A percentile compares a stretch with the other conserved stretches of the same genome.
phyloP scores from a whole-genome alignment of 2,113 vertebrate genomes.

The Oncorhynchus mykiss region DNA sequence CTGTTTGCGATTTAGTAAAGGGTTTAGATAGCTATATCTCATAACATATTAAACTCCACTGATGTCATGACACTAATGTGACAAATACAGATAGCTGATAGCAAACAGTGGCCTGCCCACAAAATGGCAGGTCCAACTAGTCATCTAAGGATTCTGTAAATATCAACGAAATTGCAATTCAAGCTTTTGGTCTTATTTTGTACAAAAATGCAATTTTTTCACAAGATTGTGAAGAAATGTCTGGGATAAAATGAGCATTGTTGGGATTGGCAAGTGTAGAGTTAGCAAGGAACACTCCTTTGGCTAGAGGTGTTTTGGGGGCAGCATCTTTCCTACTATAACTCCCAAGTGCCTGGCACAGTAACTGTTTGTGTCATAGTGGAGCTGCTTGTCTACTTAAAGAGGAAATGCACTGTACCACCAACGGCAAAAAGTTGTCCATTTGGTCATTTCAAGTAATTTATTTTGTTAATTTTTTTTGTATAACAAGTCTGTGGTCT shows the following conservation, averaged over 20 bases:
- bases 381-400: conserved; percentile 76
- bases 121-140: conserved; percentile 13
- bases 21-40: conserved; percentile 43
- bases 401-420: conserved; percentile 79
- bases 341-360: conserved; percentile 86
- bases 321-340: conserved; percentile 76
- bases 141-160: conserved; percentile 74
- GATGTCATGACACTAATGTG: conserved; percentile 72
- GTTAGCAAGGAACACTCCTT: conserved; percentile 41
- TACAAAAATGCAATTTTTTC: conserved; percentile 63
- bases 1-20: conserved; percentile 41
- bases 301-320: conserved; percentile 53
- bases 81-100: conserved; percentile 53
- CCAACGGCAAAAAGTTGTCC: conserved; percentile 68
- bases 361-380: conserved; percentile 74
- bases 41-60: conserved; percentile 54
- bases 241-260: conserved; percentile 47
- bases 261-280: conserved; percentile 45
- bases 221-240: conserved; percentile 57
- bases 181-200: conserved; percentile 67
- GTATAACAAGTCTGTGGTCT: conserved; percentile 69
- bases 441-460: conserved; percentile 69
- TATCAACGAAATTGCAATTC: conserved; percentile 64
- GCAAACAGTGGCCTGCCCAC: conserved; percentile 31
- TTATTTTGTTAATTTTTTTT: conserved; percentile 61